Base-by-base conservation (phyloP, 1,140 invertebrate species). In the Andricus grossulariae region DNA sequence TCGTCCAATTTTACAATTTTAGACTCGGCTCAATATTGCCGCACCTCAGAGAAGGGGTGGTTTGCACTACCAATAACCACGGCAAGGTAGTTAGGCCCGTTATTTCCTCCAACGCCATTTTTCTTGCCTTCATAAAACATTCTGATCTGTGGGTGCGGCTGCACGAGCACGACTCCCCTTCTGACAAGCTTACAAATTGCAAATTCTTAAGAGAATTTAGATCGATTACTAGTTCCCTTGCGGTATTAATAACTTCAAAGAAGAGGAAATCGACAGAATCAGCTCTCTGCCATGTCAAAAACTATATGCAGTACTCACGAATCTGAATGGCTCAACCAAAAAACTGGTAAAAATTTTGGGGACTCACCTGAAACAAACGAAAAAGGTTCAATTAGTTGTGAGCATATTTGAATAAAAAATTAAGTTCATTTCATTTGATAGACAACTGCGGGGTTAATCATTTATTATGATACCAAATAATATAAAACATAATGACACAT, bases 1-100 rank as follows among this genome's bases (percentile, higher is more conserved):
- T 84, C 80, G 82, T 84, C 80, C 84, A 88, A 88, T 89, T 90
- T 90, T 82, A 85, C 85, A 88, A 88, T 86, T 90, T 87, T 87
- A 84, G 83, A 86, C 80, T 76, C 66, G 80, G 66, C 71, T 79
- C 84, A 83, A 86, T 87, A 81, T 83, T 77, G 82, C 82, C 73
- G 84, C 82, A 85, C 85, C 83, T 77, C 75, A 49, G 73, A 77
- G 73, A 80, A 78, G 73, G 75, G 77, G 73, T 74, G 57, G 71
- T 74, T 60, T 72, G 39, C 39, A 81, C 78, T 78, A 77, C 79
- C 77, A 80, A 74, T 82, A 82, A 79, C 84, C 76, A 81, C 76
- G 82, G 82, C 73, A 80, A 79, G 75, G 80, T 76, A 74, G 82
- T 82, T 82, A 81, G 79, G 75, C 77, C 73, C 77, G 80, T 81